Percentiles rank a stretch among this genome's conserved stretches.
phyloP scores from a whole-genome alignment of 2,113 vertebrate genomes.

The Polypterus bichir region DNA sequence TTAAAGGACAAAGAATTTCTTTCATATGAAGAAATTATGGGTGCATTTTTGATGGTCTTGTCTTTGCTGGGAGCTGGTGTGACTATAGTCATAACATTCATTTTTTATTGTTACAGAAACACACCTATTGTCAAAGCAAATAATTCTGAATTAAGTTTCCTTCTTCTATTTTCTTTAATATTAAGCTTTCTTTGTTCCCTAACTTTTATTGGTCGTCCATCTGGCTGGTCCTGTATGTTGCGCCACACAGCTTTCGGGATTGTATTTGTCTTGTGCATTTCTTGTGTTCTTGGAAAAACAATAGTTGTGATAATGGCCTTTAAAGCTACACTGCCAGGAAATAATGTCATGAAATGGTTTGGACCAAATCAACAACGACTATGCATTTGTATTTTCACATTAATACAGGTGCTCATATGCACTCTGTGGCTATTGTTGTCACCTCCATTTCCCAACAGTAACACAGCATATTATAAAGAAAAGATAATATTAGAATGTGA shows the following conservation, averaged over 20 bases:
- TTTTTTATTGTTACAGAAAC: background rate
- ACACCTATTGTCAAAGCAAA: slow-evolving; percentile 3
- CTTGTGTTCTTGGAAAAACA: slow-evolving; percentile 8
- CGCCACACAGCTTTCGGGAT: slow-evolving; percentile 4
- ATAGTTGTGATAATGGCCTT: slow-evolving; percentile 6
- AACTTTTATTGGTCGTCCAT: slow-evolving; percentile 3
- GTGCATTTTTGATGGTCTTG: background rate
- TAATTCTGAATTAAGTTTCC: slow-evolving; percentile 5
- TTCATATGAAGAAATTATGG: slow-evolving; percentile 3
- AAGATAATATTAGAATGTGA: slow-evolving; percentile 1
- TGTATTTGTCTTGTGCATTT: slow-evolving; percentile 6
- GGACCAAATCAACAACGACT: background rate
- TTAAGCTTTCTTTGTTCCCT: slow-evolving; percentile 2
- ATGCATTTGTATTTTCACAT: background rate
- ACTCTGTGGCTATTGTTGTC: background rate
- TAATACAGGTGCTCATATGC: background rate
- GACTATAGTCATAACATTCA: background rate
- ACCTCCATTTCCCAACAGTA: slow-evolving; percentile 1
- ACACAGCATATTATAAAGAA: background rate
- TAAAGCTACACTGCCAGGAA: slow-evolving; percentile 1
- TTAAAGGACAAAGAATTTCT: slow-evolving; percentile 2
- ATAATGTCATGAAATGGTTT: slow-evolving; percentile 7
- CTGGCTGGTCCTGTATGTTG: slow-evolving; percentile 4
- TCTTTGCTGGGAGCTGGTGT: slow-evolving; percentile 1
- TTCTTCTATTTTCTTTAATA: background rate